These are phyloP conservation scores for Cheilosia grossa DNA, from an alignment of 2,888 invertebrate species.

Conservation along the genomic window DNA sequence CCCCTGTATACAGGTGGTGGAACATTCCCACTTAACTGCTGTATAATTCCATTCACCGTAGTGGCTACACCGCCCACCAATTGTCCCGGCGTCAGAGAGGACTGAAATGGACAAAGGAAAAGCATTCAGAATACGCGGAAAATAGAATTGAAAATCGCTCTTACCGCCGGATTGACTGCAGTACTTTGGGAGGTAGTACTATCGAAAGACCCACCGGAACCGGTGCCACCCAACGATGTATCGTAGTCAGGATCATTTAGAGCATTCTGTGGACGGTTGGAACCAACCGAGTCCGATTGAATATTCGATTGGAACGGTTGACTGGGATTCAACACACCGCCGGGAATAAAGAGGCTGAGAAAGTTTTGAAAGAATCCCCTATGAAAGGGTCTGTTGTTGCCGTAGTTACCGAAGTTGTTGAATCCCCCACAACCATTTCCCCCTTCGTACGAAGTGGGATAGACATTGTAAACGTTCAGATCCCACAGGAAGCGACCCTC, in stretches of 20 bases:
- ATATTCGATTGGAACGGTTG: conserved; percentile 64
- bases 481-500: conserved; percentile 82
- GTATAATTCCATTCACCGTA: conserved; percentile 81
- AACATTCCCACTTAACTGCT: conserved; percentile 80
- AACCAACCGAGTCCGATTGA: conserved; percentile 52
- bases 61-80: conserved; percentile 80
- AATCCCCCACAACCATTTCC: conserved; percentile 44
- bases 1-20: conserved; percentile 77
- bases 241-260: conserved; percentile 80
- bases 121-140: background rate
- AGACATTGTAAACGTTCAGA: conserved; percentile 81
- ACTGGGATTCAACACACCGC: conserved; percentile 78
- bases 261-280: conserved; percentile 70
- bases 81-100: conserved; percentile 79
- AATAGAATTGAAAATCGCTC: too few species aligned
- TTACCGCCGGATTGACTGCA: conserved; percentile 79
- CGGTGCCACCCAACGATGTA: conserved; percentile 76
- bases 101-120: conserved; percentile 72
- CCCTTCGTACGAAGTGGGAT: conserved; percentile 70
- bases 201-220: conserved; percentile 52
- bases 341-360: conserved; percentile 80
- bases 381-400: conserved; percentile 41
- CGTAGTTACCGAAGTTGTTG: conserved; percentile 43
- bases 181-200: conserved; percentile 77
- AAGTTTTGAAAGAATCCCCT: conserved; percentile 78